These are phyloP conservation scores for Hirtodrosophila alboralis DNA, from an alignment of 2,888 invertebrate genomes.

Conservation along the genomic window DNA sequence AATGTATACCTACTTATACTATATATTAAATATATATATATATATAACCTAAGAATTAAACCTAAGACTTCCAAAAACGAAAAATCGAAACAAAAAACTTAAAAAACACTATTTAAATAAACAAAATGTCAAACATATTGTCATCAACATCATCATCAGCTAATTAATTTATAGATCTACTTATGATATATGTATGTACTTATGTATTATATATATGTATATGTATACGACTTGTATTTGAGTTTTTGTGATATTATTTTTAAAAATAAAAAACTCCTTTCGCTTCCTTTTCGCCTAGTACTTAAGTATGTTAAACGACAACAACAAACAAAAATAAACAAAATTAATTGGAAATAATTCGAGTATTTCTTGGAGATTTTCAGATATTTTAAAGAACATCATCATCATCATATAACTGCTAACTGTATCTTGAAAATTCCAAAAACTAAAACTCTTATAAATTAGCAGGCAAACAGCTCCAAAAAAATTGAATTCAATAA, in stretches of 20 bases:
- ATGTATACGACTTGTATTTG: slow-evolving; percentile 74
- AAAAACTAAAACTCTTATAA: slow-evolving; percentile 5
- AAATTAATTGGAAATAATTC: too few relatives aligned
- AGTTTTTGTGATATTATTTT: slow-evolving; percentile 79
- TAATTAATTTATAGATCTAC: slow-evolving; percentile 30
- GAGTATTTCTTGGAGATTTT: neutral
- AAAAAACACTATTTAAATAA: neutral
- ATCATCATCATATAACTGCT: slow-evolving; percentile 2
- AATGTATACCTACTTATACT: slow-evolving; percentile 27
- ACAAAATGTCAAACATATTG: slow-evolving; percentile 57
- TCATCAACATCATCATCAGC: slow-evolving; percentile 33
- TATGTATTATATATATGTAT: slow-evolving; percentile 29
- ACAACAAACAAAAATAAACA: slow-evolving; percentile 26
- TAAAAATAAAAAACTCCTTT: slow-evolving; percentile 62
- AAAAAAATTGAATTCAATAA: slow-evolving; percentile 44
- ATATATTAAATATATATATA: slow-evolving; percentile 8
- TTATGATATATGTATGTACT: slow-evolving; percentile 34
- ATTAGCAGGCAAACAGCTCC: slow-evolving; percentile 24
- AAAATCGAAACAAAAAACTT: slow-evolving; percentile 11
- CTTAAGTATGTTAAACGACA: slow-evolving; percentile 29
- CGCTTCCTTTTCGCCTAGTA: slow-evolving; percentile 60
- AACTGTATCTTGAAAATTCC: slow-evolving; percentile 17
- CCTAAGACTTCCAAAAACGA: slow-evolving; percentile 50
- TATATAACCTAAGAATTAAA: slow-evolving; percentile 59
- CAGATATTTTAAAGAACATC: slow-evolving; percentile 1